Evolutionary conservation across 2,888 invertebrate species (phyloP).

Genomic region (Cenopis cana): DNA sequence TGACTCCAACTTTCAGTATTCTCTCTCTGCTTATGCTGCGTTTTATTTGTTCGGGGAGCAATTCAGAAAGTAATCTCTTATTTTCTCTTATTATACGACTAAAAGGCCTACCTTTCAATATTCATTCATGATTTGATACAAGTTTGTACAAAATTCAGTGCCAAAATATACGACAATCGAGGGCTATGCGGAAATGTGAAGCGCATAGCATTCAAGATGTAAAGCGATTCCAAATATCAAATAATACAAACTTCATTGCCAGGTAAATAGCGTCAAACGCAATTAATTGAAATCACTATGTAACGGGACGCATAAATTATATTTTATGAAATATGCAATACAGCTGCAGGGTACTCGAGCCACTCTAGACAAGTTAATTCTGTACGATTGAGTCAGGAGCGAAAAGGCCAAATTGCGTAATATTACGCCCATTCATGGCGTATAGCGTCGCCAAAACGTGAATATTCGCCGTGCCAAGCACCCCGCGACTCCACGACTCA

Average conservation of each 20-base stretch:
- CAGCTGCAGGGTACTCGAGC: slow-evolving; percentile 61
- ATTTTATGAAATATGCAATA: slow-evolving; percentile 62
- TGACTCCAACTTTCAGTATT: too few relatives aligned
- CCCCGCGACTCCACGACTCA: slow-evolving; percentile 26
- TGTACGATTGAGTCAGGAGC: slow-evolving; percentile 71
- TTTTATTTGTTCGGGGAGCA: too few relatives aligned
- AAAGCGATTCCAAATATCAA: background rate
- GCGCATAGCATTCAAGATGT: background rate
- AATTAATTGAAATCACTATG: slow-evolving; percentile 33
- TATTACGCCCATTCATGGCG: slow-evolving; percentile 72
- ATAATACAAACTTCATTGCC: slow-evolving; percentile 2
- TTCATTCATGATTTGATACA: too few relatives aligned
- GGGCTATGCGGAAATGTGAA: background rate
- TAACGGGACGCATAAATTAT: slow-evolving; percentile 45
- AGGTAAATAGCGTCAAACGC: slow-evolving; percentile 24
- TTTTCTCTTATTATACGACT: too few relatives aligned
- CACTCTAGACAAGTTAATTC: slow-evolving; percentile 71
- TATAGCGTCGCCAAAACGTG: slow-evolving; percentile 60
- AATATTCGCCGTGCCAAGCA: slow-evolving; percentile 52
- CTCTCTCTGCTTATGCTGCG: too few relatives aligned
- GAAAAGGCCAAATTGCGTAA: slow-evolving; percentile 72
- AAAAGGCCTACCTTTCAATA: too few relatives aligned
- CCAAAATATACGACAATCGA: background rate
- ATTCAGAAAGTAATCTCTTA: too few relatives aligned
- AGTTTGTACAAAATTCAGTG: background rate